These are phyloP conservation scores for Hirudinaria manillensis DNA, from an alignment of 2,888 invertebrate species.

Conservation along the genomic window DNA sequence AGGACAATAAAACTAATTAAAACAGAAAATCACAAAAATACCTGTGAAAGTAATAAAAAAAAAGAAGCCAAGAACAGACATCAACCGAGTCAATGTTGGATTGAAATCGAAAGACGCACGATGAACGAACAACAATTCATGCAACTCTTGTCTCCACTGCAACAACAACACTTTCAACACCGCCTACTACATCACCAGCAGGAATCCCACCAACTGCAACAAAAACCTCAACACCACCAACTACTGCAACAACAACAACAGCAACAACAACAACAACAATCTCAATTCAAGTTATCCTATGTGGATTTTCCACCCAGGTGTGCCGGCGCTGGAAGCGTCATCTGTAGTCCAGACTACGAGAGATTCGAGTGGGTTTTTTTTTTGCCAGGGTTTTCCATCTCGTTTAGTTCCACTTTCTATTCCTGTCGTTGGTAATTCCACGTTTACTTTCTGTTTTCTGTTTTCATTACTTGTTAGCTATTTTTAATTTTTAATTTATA, in stretches of 20 bases:
- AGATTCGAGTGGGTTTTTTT: constrained; percentile 40
- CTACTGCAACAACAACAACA: constrained; percentile 20
- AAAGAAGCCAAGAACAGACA: too few relatives aligned
- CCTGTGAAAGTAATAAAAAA: too few relatives aligned
- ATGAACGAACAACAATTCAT: constrained; percentile 21
- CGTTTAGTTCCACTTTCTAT: too few relatives aligned
- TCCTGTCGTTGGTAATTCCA: too few relatives aligned
- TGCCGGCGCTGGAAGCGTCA: constrained; percentile 41
- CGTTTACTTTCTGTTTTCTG: too few relatives aligned
- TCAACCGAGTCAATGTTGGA: neutral
- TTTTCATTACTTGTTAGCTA: too few relatives aligned
- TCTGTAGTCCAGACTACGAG: constrained; percentile 42
- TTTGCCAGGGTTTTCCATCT: neutral
- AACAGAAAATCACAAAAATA: too few relatives aligned
- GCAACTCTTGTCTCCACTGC: constrained; percentile 25
- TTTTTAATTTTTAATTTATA: too few relatives aligned
- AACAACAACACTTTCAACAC: constrained; percentile 23
- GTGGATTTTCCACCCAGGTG: constrained; percentile 42
- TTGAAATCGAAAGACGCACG: too few relatives aligned
- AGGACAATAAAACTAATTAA: too few relatives aligned
- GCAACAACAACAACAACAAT: constrained; percentile 17
- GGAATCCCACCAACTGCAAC: neutral
- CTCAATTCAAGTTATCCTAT: constrained; percentile 40
- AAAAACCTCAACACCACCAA: constrained; percentile 3
- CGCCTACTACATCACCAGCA: constrained; percentile 5